These are phyloP conservation scores for Chelmon rostratus DNA, from an alignment of 2,797 vertebrate species.

Conservation along the genomic window DNA sequence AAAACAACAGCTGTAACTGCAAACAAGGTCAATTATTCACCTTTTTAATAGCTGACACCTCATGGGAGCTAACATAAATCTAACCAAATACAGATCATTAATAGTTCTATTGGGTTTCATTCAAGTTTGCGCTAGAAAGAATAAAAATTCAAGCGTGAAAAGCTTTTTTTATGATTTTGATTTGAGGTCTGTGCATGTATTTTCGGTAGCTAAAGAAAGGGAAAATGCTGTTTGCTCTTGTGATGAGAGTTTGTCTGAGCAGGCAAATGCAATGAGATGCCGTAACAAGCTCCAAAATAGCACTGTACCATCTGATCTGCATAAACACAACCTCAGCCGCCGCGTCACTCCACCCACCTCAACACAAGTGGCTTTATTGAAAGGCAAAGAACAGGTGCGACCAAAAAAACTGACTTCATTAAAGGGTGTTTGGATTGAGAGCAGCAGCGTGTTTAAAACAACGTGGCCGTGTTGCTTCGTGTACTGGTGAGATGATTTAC, in stretches of 20 bases:
- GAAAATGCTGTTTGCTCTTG: slow-evolving; percentile 16
- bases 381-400: slow-evolving; percentile 8
- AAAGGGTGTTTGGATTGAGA: not conserved
- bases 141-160: not conserved
- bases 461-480: not conserved
- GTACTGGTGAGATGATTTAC: not conserved
- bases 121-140: not conserved
- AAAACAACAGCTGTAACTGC: not conserved
- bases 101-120: not conserved
- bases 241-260: slow-evolving; percentile 8
- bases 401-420: not conserved
- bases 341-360: not conserved
- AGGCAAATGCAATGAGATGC: not conserved
- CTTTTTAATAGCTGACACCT: not conserved
- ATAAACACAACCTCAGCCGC: slow-evolving; percentile 6
- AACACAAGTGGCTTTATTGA: not conserved
- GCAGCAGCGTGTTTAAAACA: not conserved
- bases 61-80: not conserved
- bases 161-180: not conserved
- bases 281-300: slow-evolving; percentile 9
- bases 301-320: not conserved
- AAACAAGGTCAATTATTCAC: not conserved
- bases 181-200: not conserved
- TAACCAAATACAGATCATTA: not conserved
- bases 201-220: not conserved